phyloP scores from a whole-genome alignment of 2,888 invertebrate species.

The Leptinotarsa rubiginosa region DNA sequence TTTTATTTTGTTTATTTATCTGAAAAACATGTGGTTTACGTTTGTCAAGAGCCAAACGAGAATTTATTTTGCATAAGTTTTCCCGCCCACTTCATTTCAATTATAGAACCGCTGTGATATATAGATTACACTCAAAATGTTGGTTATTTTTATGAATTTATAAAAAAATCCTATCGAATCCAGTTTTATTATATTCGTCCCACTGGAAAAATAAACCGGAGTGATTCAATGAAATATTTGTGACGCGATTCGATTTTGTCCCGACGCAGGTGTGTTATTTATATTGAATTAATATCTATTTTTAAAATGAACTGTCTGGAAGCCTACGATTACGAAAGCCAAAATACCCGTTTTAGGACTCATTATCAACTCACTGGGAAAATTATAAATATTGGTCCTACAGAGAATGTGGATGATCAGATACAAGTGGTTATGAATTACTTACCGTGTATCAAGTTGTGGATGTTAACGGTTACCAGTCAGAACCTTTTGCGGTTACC shows the following conservation, averaged over 20 bases:
- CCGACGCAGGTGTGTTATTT: no score
- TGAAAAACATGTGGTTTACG: constrained; percentile 23
- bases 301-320: no score
- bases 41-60: constrained; percentile 28
- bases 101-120: constrained; percentile 32
- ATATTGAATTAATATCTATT: no score
- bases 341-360: no score
- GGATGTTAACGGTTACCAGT: no score
- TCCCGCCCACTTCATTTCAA: constrained; percentile 33
- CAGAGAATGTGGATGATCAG: no score
- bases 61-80: constrained; percentile 33
- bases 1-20: constrained; percentile 19
- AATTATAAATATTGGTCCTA: no score
- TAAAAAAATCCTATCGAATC: not conserved
- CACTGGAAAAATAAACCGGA: not conserved
- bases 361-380: no score
- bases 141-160: constrained; percentile 5
- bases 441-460: no score
- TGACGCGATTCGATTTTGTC: not conserved
- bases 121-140: not conserved
- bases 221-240: not conserved
- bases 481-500: no score
- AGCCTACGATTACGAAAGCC: no score
- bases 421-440: no score
- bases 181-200: not conserved